A percentile compares a stretch with the other conserved stretches of the same genome.
Conservation (phyloP, 2,113 vertebrate genomes). For the Syrrhaptes paradoxus region DNA sequence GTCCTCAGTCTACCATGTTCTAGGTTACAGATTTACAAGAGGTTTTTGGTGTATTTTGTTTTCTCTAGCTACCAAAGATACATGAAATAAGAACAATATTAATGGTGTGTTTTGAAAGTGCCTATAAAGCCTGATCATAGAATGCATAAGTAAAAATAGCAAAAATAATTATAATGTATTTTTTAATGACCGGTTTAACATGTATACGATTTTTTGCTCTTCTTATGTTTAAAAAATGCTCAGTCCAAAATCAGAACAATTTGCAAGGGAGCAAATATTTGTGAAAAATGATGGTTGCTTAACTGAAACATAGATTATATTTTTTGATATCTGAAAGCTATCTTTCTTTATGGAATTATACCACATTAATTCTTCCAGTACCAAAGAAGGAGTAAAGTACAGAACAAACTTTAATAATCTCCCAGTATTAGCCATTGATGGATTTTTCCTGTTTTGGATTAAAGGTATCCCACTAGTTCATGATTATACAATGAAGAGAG, state of each 20-base stretch:
- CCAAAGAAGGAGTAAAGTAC: not conserved
- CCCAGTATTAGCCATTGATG: not conserved
- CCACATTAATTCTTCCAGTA: not conserved
- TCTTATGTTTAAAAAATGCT: not conserved
- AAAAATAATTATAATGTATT: not conserved
- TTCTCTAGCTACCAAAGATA: not conserved
- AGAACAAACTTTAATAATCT: not conserved
- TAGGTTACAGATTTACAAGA: not conserved
- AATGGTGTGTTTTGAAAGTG: not conserved
- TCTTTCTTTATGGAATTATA: not conserved
- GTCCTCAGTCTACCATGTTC: not conserved
- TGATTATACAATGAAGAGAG: not conserved
- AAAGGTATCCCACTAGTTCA: not conserved
- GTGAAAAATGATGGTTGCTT: not conserved
- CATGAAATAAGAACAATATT: not conserved
- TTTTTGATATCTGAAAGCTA: not conserved
- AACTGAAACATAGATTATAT: not conserved
- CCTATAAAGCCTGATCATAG: not conserved
- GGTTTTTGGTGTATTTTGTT: not conserved
- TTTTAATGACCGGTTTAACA: not conserved
- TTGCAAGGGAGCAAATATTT: not conserved
- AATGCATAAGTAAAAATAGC: not conserved
- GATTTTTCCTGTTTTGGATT: not conserved
- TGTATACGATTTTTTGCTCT: not conserved
- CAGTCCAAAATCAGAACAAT: not conserved